These are phyloP conservation scores for Drosophila nigricruria DNA, from an alignment of 2,888 invertebrate species.

Conservation along the genomic window DNA sequence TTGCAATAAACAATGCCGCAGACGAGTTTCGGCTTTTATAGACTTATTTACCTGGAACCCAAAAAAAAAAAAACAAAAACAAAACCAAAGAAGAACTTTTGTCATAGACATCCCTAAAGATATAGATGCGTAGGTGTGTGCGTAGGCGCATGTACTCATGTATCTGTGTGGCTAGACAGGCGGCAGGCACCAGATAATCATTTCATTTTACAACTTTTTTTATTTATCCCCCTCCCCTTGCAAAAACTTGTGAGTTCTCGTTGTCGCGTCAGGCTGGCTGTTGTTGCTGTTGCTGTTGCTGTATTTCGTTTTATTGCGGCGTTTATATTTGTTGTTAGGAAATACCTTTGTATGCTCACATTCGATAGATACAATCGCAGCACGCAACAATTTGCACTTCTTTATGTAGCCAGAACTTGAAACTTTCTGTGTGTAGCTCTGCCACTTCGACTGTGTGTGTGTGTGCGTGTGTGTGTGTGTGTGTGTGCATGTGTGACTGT, in stretches of 20 bases:
- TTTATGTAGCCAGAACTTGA: conserved; percentile 74
- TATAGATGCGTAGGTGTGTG: conserved; percentile 5
- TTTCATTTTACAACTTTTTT: conserved; percentile 79
- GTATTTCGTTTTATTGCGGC: conserved; percentile 67
- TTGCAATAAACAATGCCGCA: conserved; percentile 55
- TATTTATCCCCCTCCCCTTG: conserved; percentile 22
- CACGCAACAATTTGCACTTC: conserved; percentile 81
- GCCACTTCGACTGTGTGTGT: background rate
- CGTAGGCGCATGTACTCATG: conserved; percentile 24
- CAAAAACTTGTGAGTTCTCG: conserved; percentile 37
- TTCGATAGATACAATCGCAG: conserved; percentile 77
- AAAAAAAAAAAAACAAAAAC: conserved; percentile 8
- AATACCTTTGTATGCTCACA: conserved; percentile 71
- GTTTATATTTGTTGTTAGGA: conserved; percentile 78
- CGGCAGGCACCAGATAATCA: conserved; percentile 74
- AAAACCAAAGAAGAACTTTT: conserved; percentile 13
- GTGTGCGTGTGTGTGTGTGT: conserved; percentile 9
- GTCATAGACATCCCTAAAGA: conserved; percentile 33
- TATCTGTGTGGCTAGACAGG: conserved; percentile 67
- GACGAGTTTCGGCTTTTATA: conserved; percentile 47
- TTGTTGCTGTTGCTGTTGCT: conserved; percentile 32
- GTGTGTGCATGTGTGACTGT: conserved; percentile 9
- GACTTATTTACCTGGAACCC: conserved; percentile 70
- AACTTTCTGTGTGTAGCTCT: conserved; percentile 48
- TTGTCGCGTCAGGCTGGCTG: conserved; percentile 47